These are phyloP conservation scores for Periphyllus acericola DNA, from an alignment of 2,888 invertebrate species.

Conservation along the genomic window DNA sequence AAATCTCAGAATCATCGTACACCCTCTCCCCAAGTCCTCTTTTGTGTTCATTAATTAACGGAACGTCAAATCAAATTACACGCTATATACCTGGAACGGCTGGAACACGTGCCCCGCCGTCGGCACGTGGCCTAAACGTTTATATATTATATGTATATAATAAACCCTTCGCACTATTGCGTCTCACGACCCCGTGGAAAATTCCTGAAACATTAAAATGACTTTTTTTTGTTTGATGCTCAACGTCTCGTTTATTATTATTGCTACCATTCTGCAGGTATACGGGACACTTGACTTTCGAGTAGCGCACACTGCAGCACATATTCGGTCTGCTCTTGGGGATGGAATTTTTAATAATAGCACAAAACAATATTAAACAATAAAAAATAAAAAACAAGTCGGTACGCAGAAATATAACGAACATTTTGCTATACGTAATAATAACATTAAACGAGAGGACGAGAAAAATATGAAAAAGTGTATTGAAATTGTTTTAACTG, in stretches of 20 bases:
- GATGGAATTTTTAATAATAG: conserved; percentile 59
- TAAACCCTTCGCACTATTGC: conserved; percentile 13
- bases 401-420: background rate
- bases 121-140: conserved; percentile 52
- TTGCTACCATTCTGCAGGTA: conserved; percentile 42
- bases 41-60: conserved; percentile 58
- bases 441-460: background rate
- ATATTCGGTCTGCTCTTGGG: background rate
- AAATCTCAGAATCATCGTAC: conserved; percentile 6
- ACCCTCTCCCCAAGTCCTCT: background rate
- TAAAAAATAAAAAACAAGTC: background rate
- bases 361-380: conserved; percentile 19
- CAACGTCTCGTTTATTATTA: conserved; percentile 54
- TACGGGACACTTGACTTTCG: conserved; percentile 45
- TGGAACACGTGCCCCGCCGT: conserved; percentile 49
- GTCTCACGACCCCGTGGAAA: conserved; percentile 11
- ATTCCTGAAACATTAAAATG: conserved; percentile 53
- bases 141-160: background rate
- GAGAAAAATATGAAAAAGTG: background rate
- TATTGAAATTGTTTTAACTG: background rate
- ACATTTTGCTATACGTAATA: background rate
- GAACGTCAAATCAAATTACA: conserved; percentile 56
- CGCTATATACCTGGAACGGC: conserved; percentile 52
- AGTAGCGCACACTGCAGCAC: conserved; percentile 25
- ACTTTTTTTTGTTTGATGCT: conserved; percentile 58